A percentile compares a stretch with the other conserved stretches of the same genome.
Evolutionary conservation across 2,797 vertebrate genomes (phyloP).

Genomic region (Poecile montanus): DNA sequence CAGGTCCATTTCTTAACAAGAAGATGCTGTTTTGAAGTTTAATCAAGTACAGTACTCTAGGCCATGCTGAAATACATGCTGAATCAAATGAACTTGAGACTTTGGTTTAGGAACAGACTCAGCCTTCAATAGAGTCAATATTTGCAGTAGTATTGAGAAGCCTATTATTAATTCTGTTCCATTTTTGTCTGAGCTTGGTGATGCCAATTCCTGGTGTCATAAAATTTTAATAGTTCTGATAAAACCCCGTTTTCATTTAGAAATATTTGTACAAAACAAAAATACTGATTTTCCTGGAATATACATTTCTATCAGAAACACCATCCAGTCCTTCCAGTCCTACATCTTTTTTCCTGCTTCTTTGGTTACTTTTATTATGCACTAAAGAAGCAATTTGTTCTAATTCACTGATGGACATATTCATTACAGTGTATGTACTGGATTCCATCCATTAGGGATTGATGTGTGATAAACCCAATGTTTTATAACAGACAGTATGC

Average conservation of each 20-base stretch:
- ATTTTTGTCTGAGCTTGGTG: background rate
- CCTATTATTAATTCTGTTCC: background rate
- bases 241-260: background rate
- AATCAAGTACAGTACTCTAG: background rate
- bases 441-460: background rate
- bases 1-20: background rate
- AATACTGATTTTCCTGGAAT: rapidly evolving
- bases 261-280: background rate
- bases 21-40: background rate
- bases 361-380: background rate
- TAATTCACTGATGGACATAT: background rate
- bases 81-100: background rate
- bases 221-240: background rate
- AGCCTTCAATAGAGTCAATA: background rate
- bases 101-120: background rate
- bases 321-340: background rate
- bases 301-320: background rate
- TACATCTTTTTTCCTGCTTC: background rate
- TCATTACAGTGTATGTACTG: background rate
- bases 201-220: background rate
- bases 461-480: background rate
- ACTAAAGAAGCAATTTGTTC: background rate
- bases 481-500: constrained; percentile 75
- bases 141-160: background rate
- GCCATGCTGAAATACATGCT: background rate